Evolutionary conservation across 2,888 invertebrate species (phyloP).

Genomic region (Drosophila trichaetosa): DNA sequence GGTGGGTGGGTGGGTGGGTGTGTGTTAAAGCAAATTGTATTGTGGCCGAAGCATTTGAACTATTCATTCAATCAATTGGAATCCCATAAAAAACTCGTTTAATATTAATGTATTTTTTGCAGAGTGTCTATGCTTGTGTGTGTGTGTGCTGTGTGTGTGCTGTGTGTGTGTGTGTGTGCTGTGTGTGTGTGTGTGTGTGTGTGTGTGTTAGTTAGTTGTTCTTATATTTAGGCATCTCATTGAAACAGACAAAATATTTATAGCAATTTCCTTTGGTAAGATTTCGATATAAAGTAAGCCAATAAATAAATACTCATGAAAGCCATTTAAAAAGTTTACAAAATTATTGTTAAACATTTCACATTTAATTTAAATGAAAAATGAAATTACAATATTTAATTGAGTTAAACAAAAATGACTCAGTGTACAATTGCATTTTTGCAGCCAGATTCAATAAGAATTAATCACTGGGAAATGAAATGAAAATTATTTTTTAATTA

Average conservation of each 20-base stretch:
- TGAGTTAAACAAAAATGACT: not conserved
- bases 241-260: constrained; percentile 18
- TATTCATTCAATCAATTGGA: constrained; percentile 60
- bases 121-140: constrained; percentile 16
- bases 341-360: not conserved
- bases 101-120: constrained; percentile 53
- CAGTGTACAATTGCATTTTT: not conserved
- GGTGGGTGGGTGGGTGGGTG: constrained; percentile 9
- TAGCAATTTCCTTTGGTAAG: not conserved
- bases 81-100: constrained; percentile 49
- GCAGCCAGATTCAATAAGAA: not conserved
- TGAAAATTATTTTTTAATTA: not conserved
- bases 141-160: not conserved
- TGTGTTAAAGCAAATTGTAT: constrained; percentile 36
- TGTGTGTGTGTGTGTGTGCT: not conserved
- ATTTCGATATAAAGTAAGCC: too few relatives aligned
- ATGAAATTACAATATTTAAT: not conserved
- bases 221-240: constrained; percentile 23
- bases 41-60: constrained; percentile 49
- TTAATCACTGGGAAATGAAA: not conserved
- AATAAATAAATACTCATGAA: not conserved
- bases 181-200: not conserved
- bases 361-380: not conserved
- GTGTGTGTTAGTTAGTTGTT: constrained; percentile 9
- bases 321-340: too few relatives aligned